Conservation (phyloP, 2,113 vertebrate genomes). For the Alouatta palliata region DNA sequence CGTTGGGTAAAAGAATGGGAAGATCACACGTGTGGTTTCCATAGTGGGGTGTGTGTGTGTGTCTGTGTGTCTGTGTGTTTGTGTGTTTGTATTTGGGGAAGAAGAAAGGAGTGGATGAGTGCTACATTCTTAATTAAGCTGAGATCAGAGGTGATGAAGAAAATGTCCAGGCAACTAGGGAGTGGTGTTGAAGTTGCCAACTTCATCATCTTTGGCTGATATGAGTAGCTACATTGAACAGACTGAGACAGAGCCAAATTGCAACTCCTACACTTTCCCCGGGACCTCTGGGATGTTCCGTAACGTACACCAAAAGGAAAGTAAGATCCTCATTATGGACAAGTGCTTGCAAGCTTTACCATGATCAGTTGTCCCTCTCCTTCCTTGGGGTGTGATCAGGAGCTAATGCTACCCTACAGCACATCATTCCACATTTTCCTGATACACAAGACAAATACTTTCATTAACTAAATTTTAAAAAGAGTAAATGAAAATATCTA, state of each 20-base stretch:
- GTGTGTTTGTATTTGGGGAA: neutral
- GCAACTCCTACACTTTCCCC: neutral
- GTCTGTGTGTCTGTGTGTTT: neutral
- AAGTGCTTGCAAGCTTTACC: conserved; percentile 40
- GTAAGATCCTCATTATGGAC: conserved; percentile 26
- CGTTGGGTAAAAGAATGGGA: neutral
- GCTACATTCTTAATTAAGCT: neutral
- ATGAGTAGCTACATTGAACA: neutral
- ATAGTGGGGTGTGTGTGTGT: neutral
- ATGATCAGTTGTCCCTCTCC: neutral
- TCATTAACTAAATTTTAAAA: neutral
- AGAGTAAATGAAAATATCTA: neutral
- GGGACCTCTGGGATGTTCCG: neutral
- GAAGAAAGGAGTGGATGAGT: neutral
- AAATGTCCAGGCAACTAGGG: neutral
- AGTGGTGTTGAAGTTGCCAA: no score
- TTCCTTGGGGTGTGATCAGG: conserved; percentile 46
- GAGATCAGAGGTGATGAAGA: neutral
- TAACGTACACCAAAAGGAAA: neutral
- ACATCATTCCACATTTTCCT: neutral
- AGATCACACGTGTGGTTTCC: neutral
- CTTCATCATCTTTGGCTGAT: neutral
- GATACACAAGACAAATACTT: neutral
- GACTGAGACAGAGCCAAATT: neutral
- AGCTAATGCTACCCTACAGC: neutral